Evolutionary conservation across 2,888 invertebrate species (phyloP).

Genomic region (Limnephilus lunatus): DNA sequence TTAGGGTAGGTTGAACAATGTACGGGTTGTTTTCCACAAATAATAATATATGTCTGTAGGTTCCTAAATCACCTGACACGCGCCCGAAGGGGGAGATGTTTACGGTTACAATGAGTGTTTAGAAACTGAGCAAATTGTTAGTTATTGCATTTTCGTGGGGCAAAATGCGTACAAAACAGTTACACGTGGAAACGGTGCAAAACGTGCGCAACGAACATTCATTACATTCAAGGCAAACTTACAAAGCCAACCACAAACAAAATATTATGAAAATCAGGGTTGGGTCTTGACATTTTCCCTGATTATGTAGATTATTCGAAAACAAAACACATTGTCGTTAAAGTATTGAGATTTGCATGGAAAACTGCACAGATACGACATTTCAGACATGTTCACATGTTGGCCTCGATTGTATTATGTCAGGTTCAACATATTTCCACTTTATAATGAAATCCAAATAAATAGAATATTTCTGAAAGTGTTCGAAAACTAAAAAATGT

Average conservation of each 20-base stretch:
- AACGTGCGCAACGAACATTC: background rate
- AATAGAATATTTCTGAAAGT: too few relatives aligned
- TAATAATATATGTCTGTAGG: background rate
- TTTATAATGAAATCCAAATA: too few relatives aligned
- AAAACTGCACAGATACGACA: too few relatives aligned
- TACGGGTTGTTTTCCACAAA: background rate
- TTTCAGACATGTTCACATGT: too few relatives aligned
- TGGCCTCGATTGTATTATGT: too few relatives aligned
- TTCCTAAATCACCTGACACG: conserved; percentile 5
- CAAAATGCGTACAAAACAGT: background rate
- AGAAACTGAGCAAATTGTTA: background rate
- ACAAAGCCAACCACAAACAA: background rate
- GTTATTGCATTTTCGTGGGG: background rate
- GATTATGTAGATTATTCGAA: background rate
- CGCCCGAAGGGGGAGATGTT: conserved; percentile 4
- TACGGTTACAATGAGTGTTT: background rate
- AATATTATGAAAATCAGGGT: background rate
- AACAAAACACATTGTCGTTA: too few relatives aligned
- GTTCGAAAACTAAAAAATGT: too few relatives aligned
- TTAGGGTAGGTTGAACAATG: background rate
- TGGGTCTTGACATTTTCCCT: background rate
- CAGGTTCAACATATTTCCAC: too few relatives aligned
- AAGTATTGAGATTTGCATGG: too few relatives aligned
- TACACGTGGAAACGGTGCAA: background rate
- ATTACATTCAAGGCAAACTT: background rate